These are phyloP conservation scores for Alces alces DNA, from an alignment of 2,113 vertebrate species.

Conservation along the genomic window DNA sequence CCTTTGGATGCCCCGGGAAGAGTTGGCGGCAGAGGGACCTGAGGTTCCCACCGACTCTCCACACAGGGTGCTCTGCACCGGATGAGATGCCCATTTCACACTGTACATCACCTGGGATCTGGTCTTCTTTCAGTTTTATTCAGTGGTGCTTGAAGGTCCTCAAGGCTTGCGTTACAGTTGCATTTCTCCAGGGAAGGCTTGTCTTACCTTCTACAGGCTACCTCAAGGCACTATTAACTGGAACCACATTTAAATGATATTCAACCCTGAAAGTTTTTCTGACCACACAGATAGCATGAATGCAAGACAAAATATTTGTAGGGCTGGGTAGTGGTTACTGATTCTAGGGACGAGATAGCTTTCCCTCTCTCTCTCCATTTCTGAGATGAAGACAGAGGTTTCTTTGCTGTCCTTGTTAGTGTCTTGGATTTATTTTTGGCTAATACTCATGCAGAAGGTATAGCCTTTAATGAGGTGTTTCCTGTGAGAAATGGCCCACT, in stretches of 20 bases:
- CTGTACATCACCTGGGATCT: slow-evolving; percentile 70
- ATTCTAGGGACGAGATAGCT: no score
- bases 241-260: not conserved
- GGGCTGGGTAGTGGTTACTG: not conserved
- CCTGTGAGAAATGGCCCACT: not conserved
- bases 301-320: not conserved
- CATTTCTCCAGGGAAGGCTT: not conserved
- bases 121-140: not conserved
- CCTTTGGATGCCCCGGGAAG: slow-evolving; percentile 43
- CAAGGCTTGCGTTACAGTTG: not conserved
- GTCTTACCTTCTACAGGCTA: not conserved
- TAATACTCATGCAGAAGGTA: not conserved
- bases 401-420: not conserved
- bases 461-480: not conserved
- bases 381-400: not conserved
- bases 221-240: not conserved
- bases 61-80: slow-evolving; percentile 1
- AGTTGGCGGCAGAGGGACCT: slow-evolving; percentile 32
- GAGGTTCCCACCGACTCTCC: slow-evolving; percentile 1
- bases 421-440: not conserved
- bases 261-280: not conserved
- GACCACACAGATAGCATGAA: not conserved
- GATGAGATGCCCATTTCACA: slow-evolving; percentile 82
- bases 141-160: not conserved
- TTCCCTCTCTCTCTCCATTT: not conserved